Conservation (phyloP, 2,113 vertebrate genomes). For the Xiphias gladius region DNA sequence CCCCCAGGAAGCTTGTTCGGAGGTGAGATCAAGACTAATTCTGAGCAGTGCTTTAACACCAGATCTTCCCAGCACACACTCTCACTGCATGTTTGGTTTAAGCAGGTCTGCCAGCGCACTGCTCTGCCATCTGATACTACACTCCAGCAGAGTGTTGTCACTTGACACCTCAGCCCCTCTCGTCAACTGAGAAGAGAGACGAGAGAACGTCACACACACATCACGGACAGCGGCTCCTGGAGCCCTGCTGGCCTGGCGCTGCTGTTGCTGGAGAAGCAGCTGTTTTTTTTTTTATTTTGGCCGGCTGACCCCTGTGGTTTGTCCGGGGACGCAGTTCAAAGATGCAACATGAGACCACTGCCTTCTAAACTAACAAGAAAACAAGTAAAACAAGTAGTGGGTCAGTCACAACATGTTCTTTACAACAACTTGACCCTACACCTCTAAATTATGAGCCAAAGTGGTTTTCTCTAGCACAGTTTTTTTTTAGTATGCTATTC, state of each 20-base stretch:
- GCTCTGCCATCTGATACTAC: conserved; percentile 50
- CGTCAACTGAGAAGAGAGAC: conserved; percentile 52
- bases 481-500: too few relatives aligned
- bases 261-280: background rate
- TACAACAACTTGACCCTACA: background rate
- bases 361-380: background rate
- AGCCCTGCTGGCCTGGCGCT: conserved; percentile 10
- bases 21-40: conserved; percentile 1
- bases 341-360: conserved; percentile 3
- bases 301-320: background rate
- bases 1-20: background rate
- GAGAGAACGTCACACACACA: conserved; percentile 24
- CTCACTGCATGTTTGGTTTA: conserved; percentile 27
- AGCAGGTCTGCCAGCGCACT: conserved; percentile 7
- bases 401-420: background rate
- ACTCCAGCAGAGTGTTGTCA: conserved; percentile 52
- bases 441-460: background rate
- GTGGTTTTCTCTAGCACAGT: background rate
- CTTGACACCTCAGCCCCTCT: conserved; percentile 50
- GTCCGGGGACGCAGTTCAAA: conserved; percentile 32
- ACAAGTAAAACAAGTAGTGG: background rate
- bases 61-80: conserved; percentile 33
- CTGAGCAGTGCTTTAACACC: conserved; percentile 5
- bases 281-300: too few relatives aligned
- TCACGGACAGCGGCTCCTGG: conserved; percentile 19